Evolutionary conservation across 2,797 vertebrate species (phyloP).

Genomic region (Channa striata): DNA sequence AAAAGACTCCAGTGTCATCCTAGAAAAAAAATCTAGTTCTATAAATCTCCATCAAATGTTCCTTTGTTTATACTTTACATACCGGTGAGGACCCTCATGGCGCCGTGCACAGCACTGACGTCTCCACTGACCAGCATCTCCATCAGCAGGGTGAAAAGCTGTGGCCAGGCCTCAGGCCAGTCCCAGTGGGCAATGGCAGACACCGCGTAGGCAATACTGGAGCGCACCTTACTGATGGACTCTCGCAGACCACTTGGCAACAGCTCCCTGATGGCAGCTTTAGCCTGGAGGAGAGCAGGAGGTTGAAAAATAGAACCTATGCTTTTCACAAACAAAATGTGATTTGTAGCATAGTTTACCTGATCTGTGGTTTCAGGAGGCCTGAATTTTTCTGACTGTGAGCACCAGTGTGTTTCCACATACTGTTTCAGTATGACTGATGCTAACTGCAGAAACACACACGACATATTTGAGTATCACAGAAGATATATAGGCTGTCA

Average conservation of each 20-base stretch:
- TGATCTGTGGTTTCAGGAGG: constrained; percentile 97
- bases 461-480: neutral
- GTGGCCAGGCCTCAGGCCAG: constrained; percentile 99
- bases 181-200: constrained; percentile 99
- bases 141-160: constrained; percentile 97
- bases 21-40: neutral
- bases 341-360: constrained; percentile 72
- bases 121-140: constrained; percentile 98
- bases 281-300: constrained; percentile 84
- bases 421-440: constrained; percentile 99
- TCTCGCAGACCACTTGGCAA: constrained; percentile 93
- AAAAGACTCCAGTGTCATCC: too few species aligned
- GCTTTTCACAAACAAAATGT: neutral
- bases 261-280: constrained; percentile 94
- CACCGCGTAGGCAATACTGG: constrained; percentile 96
- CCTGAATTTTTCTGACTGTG: constrained; percentile 96
- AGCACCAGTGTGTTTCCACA: constrained; percentile 99
- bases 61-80: neutral
- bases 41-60: neutral
- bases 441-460: constrained; percentile 86
- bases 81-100: constrained; percentile 99
- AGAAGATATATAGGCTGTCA: neutral
- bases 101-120: constrained; percentile 94
- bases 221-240: constrained; percentile 98
- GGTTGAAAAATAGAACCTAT: neutral